Evolutionary conservation across 2,113 vertebrate genomes (phyloP).

Genomic region (Malaclemys terrapin): DNA sequence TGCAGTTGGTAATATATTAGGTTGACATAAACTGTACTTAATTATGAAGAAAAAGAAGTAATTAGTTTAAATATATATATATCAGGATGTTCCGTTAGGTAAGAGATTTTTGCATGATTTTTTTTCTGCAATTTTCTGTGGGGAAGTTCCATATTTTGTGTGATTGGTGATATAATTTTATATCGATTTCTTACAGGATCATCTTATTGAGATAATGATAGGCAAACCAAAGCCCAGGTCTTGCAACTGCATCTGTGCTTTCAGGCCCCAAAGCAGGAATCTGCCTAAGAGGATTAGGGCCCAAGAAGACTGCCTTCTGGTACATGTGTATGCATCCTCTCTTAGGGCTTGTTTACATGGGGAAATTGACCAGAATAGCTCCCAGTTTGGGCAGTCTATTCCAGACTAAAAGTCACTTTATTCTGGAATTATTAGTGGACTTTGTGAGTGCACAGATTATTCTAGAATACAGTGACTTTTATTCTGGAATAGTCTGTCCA

Average conservation of each 20-base stretch:
- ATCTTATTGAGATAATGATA: background rate
- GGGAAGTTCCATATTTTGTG: background rate
- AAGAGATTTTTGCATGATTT: background rate
- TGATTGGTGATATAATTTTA: rapidly evolving
- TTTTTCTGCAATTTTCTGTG: background rate
- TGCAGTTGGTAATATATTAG: background rate
- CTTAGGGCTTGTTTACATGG: background rate
- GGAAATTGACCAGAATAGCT: background rate
- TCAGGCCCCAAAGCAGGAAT: background rate
- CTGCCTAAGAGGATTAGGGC: background rate
- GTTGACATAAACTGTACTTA: background rate
- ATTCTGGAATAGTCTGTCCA: background rate
- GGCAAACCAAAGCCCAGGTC: background rate
- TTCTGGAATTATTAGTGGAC: background rate
- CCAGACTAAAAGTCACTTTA: background rate
- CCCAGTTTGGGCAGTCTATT: background rate
- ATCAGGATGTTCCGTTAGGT: background rate
- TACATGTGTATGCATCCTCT: background rate
- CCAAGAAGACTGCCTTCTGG: background rate
- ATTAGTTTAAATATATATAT: background rate
- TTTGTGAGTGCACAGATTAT: background rate
- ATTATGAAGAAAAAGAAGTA: background rate
- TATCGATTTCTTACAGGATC: background rate
- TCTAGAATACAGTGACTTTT: rapidly evolving
- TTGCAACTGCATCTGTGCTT: background rate